Base-by-base conservation (phyloP, 2,888 invertebrate genomes). In the Cerceris ruficornis region DNA sequence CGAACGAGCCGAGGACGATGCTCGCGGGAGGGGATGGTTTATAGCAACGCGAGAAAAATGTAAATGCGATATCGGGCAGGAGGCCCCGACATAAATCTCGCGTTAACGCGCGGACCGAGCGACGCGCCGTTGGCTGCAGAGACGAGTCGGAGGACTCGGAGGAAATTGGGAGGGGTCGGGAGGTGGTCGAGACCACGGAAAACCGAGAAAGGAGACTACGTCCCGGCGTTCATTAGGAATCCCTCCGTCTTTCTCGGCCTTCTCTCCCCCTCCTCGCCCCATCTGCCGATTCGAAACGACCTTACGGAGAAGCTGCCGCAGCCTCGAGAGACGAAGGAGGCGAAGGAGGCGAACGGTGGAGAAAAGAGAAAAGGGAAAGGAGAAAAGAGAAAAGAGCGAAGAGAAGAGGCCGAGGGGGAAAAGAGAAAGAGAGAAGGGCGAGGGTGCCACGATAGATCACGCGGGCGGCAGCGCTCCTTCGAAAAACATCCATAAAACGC, bases 401-500 rank as follows among this genome's bases (percentile, higher is more conserved):
- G 75, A 68, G 69, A 70, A 75, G 73, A 75, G 81, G n/a, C n/a
- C n/a, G n/a, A n/a, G n/a, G n/a, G 77, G 69, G 57, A 57, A 78
- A 72, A 67, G 67, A 79, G 78, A 65, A 68, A 65, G 77, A 76
- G 71, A 72, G 74, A 61, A 83, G 85, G 85, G 76, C 80, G 87
- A 84, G 88, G 86, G 86, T 84, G 86, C 85, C 81, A 89, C 92
- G 90, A 92, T 92, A 92, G 92, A 92, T 92, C 92, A 92, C 91
- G 89, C 90, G 88, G 90, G 90, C 89, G 91, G 91, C 91, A 91
- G 91, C 87, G 89, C 89, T 92, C 92, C 92, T 92, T 92, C 91
- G 92, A 92, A 92, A 92, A 92, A 92, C 92, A 92, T 92, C 92
- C 92, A 92, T 92, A 92, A 92, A 92, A 92, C 92, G 92, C 92